phyloP scores from a whole-genome alignment of 2,888 invertebrate genomes.

The Drosophila monieri region DNA sequence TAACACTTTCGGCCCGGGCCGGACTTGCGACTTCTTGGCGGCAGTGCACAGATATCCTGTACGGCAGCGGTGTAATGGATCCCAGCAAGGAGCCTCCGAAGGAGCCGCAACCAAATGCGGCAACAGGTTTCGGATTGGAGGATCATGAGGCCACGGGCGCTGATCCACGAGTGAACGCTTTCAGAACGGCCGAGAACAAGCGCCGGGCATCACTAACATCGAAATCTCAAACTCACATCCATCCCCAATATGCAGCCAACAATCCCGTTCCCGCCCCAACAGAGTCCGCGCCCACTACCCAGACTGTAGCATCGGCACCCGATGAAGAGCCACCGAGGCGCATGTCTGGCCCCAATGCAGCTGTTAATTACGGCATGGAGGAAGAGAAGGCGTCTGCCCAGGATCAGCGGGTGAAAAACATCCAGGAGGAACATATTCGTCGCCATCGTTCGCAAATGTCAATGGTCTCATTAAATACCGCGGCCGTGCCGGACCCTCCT shows the following conservation, averaged over 20 bases:
- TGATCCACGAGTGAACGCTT: conserved; percentile 41
- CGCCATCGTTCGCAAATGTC: not conserved
- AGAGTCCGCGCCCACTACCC: too few relatives aligned
- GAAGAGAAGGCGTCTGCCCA: not conserved
- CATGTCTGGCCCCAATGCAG: not conserved
- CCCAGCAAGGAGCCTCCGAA: not conserved
- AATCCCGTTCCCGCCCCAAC: not conserved
- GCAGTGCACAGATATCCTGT: conserved; percentile 12
- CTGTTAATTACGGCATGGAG: conserved; percentile 1
- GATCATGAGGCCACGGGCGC: conserved; percentile 37
- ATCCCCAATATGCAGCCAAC: not conserved
- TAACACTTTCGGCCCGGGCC: conserved; percentile 5
- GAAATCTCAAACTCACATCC: not conserved
- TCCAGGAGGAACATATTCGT: not conserved
- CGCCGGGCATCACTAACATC: conserved; percentile 1
- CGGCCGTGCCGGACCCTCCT: not conserved
- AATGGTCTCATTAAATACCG: not conserved
- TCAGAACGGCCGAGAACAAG: conserved; percentile 8
- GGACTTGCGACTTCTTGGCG: conserved; percentile 44
- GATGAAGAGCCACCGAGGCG: too few relatives aligned
- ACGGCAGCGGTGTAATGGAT: not conserved
- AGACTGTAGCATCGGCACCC: too few relatives aligned
- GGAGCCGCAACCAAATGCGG: conserved; percentile 21
- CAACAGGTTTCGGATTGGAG: conserved; percentile 48
- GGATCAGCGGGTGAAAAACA: not conserved